Conservation (phyloP, 1,140 invertebrate genomes). For the Musca vetustissima region DNA sequence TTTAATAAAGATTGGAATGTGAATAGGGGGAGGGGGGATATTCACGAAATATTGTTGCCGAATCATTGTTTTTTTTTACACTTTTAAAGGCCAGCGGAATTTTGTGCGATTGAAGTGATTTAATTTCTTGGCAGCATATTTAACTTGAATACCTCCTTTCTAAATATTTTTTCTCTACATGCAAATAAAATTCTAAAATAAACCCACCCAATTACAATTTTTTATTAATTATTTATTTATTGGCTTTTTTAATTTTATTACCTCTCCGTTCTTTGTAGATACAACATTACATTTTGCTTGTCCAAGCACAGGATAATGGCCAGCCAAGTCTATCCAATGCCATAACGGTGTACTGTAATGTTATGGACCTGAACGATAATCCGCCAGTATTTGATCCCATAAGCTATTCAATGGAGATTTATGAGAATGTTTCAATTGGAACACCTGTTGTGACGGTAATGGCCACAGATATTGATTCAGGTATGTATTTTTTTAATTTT, state of each 20-base stretch:
- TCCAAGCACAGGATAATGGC: conserved; percentile 88
- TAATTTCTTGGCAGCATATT: no score
- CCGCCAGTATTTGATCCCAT: conserved; percentile 88
- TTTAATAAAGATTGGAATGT: no score
- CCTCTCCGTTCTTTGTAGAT: conserved; percentile 67
- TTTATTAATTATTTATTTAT: conserved; percentile 7
- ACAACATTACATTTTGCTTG: conserved; percentile 90
- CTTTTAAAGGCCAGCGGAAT: no score
- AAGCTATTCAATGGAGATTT: conserved; percentile 83
- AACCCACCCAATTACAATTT: neutral
- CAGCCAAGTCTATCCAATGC: conserved; percentile 86
- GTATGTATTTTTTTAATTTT: conserved; percentile 59
- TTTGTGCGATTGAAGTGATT: no score
- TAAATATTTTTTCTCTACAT: no score
- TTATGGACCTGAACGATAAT: conserved; percentile 94
- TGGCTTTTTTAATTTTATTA: neutral
- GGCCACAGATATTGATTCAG: conserved; percentile 89
- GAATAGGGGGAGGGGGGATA: no score
- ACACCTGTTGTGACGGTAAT: conserved; percentile 78
- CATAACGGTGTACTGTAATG: conserved; percentile 90
- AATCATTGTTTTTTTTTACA: no score
- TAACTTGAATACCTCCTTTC: no score
- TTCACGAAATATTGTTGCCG: no score
- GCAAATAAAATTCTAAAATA: neutral
- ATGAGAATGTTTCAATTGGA: conserved; percentile 82